Conservation (phyloP, 2,113 vertebrate genomes). For the Colinus virginianus region DNA sequence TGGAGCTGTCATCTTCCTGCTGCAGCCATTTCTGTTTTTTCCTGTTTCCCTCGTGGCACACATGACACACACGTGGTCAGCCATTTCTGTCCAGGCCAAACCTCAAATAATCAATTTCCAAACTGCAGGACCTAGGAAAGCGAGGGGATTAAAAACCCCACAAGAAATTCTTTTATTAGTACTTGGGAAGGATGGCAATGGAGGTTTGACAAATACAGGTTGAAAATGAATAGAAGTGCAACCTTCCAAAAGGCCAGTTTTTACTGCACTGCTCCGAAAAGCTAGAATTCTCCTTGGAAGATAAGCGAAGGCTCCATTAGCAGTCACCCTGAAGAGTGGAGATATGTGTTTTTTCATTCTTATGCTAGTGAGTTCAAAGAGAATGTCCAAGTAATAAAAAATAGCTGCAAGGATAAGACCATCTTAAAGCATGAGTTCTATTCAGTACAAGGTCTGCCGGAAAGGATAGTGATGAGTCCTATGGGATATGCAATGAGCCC, state of each 20-base stretch:
- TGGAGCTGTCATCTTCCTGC: neutral
- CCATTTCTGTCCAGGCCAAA: neutral
- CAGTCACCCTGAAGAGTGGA: neutral
- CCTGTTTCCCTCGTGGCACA: neutral
- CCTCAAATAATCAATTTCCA: neutral
- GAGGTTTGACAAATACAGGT: neutral
- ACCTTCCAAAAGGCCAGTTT: neutral
- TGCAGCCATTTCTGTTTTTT: neutral
- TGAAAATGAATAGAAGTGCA: neutral
- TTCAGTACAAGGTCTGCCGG: neutral
- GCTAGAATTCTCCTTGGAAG: neutral
- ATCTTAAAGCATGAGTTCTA: neutral
- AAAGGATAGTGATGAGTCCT: neutral
- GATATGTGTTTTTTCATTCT: neutral
- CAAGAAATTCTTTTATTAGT: neutral
- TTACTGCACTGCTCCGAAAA: neutral
- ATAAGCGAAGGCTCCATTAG: neutral
- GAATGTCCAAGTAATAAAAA: neutral
- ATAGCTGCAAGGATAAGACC: neutral
- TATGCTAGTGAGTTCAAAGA: neutral
- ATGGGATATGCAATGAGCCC: neutral
- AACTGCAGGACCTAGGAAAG: neutral
- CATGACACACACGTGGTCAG: neutral
- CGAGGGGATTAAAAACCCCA: neutral
- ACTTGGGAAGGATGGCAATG: neutral